A percentile compares a stretch with the other conserved stretches of the same genome.
These are phyloP conservation scores for Serripes groenlandicus DNA, from an alignment of 2,888 invertebrate genomes.

Conservation along the genomic window DNA sequence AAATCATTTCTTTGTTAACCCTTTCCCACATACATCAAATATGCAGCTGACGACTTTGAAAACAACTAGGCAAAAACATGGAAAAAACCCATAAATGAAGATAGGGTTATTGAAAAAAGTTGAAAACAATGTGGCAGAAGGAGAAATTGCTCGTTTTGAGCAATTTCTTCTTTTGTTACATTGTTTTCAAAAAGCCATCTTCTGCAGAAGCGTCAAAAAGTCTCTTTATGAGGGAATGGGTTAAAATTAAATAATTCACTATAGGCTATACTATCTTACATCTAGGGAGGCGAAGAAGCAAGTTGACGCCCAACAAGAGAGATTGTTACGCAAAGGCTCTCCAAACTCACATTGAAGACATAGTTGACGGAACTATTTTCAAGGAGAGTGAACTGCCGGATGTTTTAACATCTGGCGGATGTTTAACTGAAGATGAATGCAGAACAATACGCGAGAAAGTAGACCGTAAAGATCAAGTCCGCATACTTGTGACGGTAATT, in stretches of 20 bases:
- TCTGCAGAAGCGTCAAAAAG: neutral
- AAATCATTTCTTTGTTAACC: too few relatives aligned
- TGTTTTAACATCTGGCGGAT: neutral
- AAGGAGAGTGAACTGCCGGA: neutral
- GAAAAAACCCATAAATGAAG: too few relatives aligned
- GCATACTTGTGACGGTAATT: neutral
- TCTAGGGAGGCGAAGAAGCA: neutral
- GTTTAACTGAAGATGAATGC: conserved; percentile 16
- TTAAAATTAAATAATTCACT: neutral
- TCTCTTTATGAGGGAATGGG: neutral
- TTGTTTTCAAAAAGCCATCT: neutral
- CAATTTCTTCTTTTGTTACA: neutral
- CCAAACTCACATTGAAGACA: neutral
- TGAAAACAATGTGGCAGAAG: neutral
- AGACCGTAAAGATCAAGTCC: conserved; percentile 9
- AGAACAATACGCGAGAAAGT: conserved; percentile 15
- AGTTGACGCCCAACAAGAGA: neutral
- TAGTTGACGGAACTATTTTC: neutral
- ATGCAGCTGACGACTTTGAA: too few relatives aligned
- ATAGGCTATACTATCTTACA: neutral
- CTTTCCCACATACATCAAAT: too few relatives aligned
- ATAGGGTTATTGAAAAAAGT: neutral
- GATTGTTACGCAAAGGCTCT: conserved; percentile 13
- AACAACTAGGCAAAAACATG: too few relatives aligned
- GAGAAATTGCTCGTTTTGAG: neutral